Evolutionary conservation across 37 sponge, comb jelly and placozoan species (phyloP).

Genomic region (Bolinopsis microptera): DNA sequence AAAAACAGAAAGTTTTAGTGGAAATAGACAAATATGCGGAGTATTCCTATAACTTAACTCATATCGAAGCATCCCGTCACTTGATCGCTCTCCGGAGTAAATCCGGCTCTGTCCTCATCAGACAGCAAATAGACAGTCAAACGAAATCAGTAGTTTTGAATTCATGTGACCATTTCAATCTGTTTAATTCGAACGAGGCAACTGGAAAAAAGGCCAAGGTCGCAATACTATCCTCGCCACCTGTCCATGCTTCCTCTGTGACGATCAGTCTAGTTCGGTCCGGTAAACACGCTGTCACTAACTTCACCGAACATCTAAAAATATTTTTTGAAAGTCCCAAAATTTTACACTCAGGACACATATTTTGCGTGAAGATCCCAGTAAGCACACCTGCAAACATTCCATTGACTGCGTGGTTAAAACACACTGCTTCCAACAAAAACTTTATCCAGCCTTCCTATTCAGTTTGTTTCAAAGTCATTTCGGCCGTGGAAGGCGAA

Average conservation of each 20-base stretch:
- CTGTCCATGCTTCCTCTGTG: background rate
- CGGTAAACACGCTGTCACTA: background rate
- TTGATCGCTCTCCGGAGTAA: background rate
- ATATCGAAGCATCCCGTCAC: background rate
- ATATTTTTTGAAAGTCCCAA: background rate
- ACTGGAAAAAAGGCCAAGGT: background rate
- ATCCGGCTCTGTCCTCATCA: background rate
- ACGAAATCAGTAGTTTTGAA: background rate
- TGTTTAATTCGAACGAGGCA: background rate
- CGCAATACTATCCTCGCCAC: background rate
- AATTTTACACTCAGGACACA: conserved; percentile 11
- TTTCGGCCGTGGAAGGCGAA: background rate
- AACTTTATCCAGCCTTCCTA: background rate
- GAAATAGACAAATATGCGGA: background rate
- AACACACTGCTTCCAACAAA: background rate
- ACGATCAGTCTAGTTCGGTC: background rate
- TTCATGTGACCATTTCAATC: background rate
- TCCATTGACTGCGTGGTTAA: background rate
- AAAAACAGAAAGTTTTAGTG: background rate
- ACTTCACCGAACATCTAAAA: conserved; percentile 14
- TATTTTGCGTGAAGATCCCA: background rate
- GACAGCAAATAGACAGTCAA: background rate
- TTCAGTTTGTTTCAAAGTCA: background rate
- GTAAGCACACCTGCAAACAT: background rate
- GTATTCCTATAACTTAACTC: background rate